Evolutionary conservation across 2,888 invertebrate genomes (phyloP).

Genomic region (Bruchidius siliquastri): DNA sequence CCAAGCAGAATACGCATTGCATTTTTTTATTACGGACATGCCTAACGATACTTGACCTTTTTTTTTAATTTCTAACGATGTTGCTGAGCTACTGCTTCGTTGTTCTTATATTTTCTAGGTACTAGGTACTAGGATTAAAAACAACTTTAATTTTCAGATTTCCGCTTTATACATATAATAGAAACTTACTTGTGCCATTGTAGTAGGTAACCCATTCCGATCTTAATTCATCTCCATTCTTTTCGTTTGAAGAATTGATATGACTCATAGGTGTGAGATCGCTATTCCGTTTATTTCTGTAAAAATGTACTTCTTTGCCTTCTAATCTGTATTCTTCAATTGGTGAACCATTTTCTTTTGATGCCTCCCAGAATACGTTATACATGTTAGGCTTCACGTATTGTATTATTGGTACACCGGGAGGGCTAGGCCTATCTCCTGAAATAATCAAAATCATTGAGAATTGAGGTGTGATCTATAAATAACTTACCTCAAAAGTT

Average conservation of each 20-base stretch:
- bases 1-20: too few species aligned
- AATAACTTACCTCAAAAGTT: too few species aligned
- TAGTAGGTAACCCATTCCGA: conserved; percentile 63
- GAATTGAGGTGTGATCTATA: too few species aligned
- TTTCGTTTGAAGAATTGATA: conserved; percentile 52
- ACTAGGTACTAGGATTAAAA: too few species aligned
- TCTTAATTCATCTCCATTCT: conserved; percentile 47
- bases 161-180: too few species aligned
- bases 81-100: too few species aligned
- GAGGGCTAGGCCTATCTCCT: conserved; percentile 76
- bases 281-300: conserved; percentile 40
- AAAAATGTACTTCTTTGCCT: conserved; percentile 50
- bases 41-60: too few species aligned
- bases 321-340: conserved; percentile 72
- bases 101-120: too few species aligned
- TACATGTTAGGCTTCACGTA: conserved; percentile 68
- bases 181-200: conserved; percentile 53
- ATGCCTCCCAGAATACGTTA: conserved; percentile 77
- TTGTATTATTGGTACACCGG: conserved; percentile 71
- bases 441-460: too few species aligned
- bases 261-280: conserved; percentile 41
- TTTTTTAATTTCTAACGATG: too few species aligned
- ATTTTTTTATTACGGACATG: too few species aligned
- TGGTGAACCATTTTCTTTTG: conserved; percentile 72
- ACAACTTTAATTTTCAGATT: too few species aligned